Evolutionary conservation across 2,797 vertebrate genomes (phyloP).

Genomic region (Decapterus maruadsi): DNA sequence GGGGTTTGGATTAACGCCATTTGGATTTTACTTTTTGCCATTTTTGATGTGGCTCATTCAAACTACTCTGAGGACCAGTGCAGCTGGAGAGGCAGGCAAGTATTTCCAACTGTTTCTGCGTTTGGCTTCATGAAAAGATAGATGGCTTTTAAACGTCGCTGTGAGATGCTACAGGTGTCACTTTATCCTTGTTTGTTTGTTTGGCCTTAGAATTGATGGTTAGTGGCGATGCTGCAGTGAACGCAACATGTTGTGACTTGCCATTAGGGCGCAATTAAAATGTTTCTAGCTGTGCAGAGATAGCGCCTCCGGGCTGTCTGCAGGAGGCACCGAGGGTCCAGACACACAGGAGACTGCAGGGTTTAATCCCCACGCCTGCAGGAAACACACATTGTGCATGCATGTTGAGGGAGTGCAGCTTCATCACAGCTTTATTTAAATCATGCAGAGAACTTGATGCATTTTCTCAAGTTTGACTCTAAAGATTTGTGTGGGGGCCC

Average conservation of each 20-base stretch:
- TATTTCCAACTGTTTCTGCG: slow-evolving; percentile 10
- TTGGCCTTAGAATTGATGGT: neutral
- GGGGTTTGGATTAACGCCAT: slow-evolving; percentile 70
- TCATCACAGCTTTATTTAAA: neutral
- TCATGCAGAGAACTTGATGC: neutral
- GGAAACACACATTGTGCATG: slow-evolving; percentile 12
- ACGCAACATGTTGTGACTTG: slow-evolving; percentile 59
- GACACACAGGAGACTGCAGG: slow-evolving; percentile 60
- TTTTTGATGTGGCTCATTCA: slow-evolving; percentile 71
- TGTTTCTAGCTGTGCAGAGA: slow-evolving; percentile 56
- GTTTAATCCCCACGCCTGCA: slow-evolving; percentile 31
- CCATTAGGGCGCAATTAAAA: slow-evolving; percentile 45
- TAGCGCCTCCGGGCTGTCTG: slow-evolving; percentile 61
- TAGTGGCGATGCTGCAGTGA: slow-evolving; percentile 2
- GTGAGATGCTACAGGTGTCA: slow-evolving; percentile 20
- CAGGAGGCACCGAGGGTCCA: slow-evolving; percentile 62
- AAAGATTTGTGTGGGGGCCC: neutral
- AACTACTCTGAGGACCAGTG: slow-evolving; percentile 89
- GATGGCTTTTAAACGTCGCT: neutral
- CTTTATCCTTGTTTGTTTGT: neutral
- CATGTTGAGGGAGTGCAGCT: too few species aligned
- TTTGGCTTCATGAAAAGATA: neutral
- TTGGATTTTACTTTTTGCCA: slow-evolving; percentile 76
- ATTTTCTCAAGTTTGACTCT: neutral
- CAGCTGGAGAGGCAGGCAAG: slow-evolving; percentile 93